Evolutionary conservation across 2,888 invertebrate genomes (phyloP).

Genomic region (Dryocosmus kuriphilus): DNA sequence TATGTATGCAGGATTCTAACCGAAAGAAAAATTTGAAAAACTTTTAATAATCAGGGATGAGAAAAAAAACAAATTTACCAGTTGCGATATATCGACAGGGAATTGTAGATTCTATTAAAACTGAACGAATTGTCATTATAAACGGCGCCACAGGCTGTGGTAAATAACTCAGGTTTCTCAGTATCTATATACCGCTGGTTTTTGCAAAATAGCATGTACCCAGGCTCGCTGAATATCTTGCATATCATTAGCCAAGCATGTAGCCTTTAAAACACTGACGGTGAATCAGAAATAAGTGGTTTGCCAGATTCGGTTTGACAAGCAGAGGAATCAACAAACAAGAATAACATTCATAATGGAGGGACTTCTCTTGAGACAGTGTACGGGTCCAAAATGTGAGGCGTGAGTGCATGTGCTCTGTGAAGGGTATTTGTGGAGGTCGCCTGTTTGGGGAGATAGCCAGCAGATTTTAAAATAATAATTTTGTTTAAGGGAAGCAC

Average conservation of each 20-base stretch:
- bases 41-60: constrained; percentile 88
- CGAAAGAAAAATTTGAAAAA: constrained; percentile 93
- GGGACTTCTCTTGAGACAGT: constrained; percentile 91
- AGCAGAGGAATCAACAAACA: constrained; percentile 90
- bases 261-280: constrained; percentile 94
- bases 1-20: constrained; percentile 93
- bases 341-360: constrained; percentile 98
- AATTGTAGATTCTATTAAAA: constrained; percentile 86
- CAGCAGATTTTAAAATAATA: too few species aligned
- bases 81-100: constrained; percentile 89
- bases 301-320: constrained; percentile 97
- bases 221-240: constrained; percentile 98
- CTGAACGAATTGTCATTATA: constrained; percentile 91
- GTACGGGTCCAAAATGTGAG: too few species aligned
- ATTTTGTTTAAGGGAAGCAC: too few species aligned
- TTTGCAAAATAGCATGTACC: constrained; percentile 87
- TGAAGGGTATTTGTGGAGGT: too few species aligned
- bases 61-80: constrained; percentile 91
- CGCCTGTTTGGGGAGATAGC: too few species aligned
- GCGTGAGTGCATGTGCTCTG: too few species aligned
- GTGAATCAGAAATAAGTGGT: constrained; percentile 94
- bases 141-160: constrained; percentile 99
- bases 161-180: constrained; percentile 98
- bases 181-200: constrained; percentile 82
- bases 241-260: constrained; percentile 95